These are phyloP conservation scores for Pangasianodon hypophthalmus DNA, from an alignment of 2,113 vertebrate genomes.

Conservation along the genomic window DNA sequence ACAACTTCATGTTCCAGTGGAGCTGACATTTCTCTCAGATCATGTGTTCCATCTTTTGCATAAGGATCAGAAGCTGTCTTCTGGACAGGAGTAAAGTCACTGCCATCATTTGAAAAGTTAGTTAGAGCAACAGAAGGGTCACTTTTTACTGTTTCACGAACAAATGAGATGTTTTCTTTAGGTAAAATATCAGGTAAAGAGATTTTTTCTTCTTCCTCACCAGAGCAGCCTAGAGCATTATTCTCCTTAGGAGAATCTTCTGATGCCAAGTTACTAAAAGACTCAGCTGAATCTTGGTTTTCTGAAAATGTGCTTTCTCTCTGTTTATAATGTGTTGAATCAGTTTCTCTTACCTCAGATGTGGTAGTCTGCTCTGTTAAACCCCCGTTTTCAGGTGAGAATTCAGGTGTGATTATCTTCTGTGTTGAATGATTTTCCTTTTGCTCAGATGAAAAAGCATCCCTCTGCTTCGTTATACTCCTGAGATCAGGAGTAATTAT, in stretches of 20 bases:
- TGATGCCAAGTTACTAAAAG: not conserved
- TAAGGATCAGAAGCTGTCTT: not conserved
- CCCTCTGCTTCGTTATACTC: not conserved
- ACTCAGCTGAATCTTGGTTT: not conserved
- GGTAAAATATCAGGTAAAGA: not conserved
- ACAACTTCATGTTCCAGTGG: constrained; percentile 9
- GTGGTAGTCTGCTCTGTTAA: constrained; percentile 6
- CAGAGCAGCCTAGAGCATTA: constrained; percentile 6
- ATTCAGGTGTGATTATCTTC: not conserved
- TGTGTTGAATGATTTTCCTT: not conserved
- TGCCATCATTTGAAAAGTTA: constrained; percentile 8
- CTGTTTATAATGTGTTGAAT: not conserved
- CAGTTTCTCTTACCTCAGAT: not conserved
- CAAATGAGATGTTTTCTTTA: constrained; percentile 1
- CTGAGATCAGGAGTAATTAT: not conserved
- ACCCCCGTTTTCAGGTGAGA: not conserved
- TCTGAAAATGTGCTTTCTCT: constrained; percentile 14
- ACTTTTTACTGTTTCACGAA: not conserved
- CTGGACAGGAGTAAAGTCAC: not conserved
- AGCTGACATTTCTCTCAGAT: not conserved
- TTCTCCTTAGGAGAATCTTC: constrained; percentile 4
- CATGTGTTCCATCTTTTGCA: not conserved
- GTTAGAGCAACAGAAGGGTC: not conserved
- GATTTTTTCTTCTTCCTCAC: not conserved
- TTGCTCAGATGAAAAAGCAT: not conserved